Evolutionary conservation across 2,797 vertebrate species (phyloP), one percentile per base, ranked within the genome.

Genomic region (Psittacula echo): DNA sequence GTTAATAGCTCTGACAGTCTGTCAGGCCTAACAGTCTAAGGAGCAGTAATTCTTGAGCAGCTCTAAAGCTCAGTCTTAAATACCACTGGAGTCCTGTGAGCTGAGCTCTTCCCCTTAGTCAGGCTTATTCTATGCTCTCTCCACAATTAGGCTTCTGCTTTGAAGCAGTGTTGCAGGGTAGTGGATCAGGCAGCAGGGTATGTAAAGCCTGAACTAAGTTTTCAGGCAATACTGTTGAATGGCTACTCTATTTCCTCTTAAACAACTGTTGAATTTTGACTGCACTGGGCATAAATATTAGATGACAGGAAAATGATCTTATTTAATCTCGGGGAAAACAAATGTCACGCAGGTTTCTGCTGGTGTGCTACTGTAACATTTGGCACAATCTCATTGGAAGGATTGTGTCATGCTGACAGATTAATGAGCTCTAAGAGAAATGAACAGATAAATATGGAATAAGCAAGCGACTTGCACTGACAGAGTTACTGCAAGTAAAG

Each of bases 1-100:
- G 97, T 97, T 98, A 98, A 98, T 96, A 96, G 95, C 97, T 96
- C 95, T 98, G 98, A 98, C 97, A 96, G 91, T 64, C 79, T 14
- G 87, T 97, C 97, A 98, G 97, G 93, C 93, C 98, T 98, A 98
- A 97, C 94, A 98, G 97, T 77, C 97, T 93, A 97, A 96, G 96
- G 96, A 97, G 97, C 95, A 95, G 93, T 96, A 97, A 98, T 93
- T 98, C 97, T 92, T 90, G 79, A 96, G 96, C 95, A 96, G 96
- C 93, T 97, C 96, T 93, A 93, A 92, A 96, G 94, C 81, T 97
- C 85, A 93, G 90, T 86, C 95, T 96, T 93, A 97, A 97, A 97
- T 93, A 95, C 96, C 94, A 54, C 89, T 7, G 29, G 75, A 91
- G 89, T 82, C 85, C 93, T 70, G 32, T 20, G 27, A 21, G 58